Conservation (phyloP, 1,140 invertebrate species). For the Ylistrum balloti region DNA sequence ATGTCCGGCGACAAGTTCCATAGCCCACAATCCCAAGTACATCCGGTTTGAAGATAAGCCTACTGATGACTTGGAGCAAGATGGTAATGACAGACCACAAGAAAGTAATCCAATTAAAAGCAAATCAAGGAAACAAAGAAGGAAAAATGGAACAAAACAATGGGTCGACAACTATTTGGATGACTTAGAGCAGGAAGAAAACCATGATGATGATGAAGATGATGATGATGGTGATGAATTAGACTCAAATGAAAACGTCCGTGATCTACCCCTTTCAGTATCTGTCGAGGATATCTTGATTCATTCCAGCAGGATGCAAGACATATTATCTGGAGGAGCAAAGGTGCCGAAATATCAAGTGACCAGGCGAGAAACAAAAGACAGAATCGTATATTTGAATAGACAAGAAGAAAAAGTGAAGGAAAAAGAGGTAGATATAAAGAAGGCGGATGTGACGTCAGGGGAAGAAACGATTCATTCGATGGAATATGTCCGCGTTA, state of each 20-base stretch:
- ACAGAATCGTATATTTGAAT: background rate
- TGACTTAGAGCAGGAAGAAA: background rate
- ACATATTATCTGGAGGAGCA: background rate
- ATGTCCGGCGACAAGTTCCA: constrained; percentile 43
- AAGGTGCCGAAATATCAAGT: background rate
- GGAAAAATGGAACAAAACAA: constrained; percentile 20
- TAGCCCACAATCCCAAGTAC: constrained; percentile 53
- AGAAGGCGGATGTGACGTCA: background rate
- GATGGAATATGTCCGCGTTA: constrained; percentile 48
- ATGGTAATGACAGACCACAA: background rate
- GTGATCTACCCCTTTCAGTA: background rate
- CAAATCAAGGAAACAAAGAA: background rate
- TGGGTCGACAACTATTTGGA: constrained; percentile 33
- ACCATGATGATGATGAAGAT: background rate
- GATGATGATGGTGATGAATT: background rate
- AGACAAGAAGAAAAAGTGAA: background rate
- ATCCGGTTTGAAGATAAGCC: constrained; percentile 42
- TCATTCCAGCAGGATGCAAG: background rate
- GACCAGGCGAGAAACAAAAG: background rate
- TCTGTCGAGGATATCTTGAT: background rate
- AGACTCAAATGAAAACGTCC: background rate
- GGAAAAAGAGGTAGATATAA: background rate
- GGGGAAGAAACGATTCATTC: background rate
- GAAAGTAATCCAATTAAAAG: background rate
- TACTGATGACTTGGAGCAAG: constrained; percentile 18